phyloP scores from a whole-genome alignment of 30 jellyfish, hydroid and myxozoan species.

The Haliclystus octoradiatus region DNA sequence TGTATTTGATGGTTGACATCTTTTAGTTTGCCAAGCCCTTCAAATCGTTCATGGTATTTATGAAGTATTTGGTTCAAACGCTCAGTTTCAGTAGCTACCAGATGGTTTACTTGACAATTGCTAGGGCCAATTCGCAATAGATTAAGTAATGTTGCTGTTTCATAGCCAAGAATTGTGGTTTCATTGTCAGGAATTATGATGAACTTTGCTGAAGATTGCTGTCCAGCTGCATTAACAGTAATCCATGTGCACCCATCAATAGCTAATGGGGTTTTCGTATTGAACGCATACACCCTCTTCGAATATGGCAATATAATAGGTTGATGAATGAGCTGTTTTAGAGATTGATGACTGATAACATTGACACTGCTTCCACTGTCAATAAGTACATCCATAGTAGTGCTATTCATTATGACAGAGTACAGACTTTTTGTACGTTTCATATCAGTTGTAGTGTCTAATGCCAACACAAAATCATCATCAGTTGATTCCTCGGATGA shows the following conservation, averaged over 20 bases:
- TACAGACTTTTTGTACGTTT: neutral
- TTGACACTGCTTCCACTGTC: conserved; percentile 34
- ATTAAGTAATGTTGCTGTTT: conserved; percentile 2
- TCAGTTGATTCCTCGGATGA: conserved; percentile 19
- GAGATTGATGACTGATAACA: conserved; percentile 4
- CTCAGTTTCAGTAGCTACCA: too few relatives aligned
- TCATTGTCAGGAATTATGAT: too few relatives aligned
- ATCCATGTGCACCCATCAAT: neutral
- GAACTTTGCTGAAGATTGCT: too few relatives aligned
- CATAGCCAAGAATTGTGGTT: conserved; percentile 9
- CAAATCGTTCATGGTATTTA: conserved; percentile 17
- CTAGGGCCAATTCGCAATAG: conserved; percentile 12
- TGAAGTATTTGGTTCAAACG: neutral
- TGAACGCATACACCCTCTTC: conserved; percentile 4
- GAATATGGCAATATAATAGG: conserved; percentile 12
- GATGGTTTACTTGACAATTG: conserved; percentile 1
- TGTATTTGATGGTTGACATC: conserved; percentile 6
- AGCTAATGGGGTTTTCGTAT: neutral
- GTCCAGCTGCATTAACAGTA: neutral
- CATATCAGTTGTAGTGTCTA: conserved; percentile 9
- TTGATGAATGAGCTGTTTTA: neutral
- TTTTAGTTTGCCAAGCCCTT: conserved; percentile 22
- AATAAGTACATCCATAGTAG: neutral
- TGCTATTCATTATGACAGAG: neutral
- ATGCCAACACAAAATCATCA: conserved; percentile 23